Evolutionary conservation across 1,140 invertebrate species (phyloP), one percentile per base, ranked within the genome.

Genomic region (Drosophila mauritiana): DNA sequence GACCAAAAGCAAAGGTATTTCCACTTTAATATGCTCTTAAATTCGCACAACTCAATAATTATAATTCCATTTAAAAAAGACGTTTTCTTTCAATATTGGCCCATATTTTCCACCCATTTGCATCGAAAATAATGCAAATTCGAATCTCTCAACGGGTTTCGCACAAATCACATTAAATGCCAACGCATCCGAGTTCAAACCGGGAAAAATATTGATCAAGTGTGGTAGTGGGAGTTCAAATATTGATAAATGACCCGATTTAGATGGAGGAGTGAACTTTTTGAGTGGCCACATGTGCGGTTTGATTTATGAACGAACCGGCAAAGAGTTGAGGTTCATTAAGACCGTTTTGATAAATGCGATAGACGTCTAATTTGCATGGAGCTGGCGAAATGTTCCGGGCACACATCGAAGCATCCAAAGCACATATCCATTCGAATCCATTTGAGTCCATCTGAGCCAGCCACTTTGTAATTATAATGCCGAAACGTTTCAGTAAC

Each of bases 381-480:
- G 51, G 37, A 49, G 11, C 56, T 43, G 31, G 31, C 39, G 15
- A 62, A 61, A 45, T 72, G 45, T 40, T 45, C 39, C 27, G 22
- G 15, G 10, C 34, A 22, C 37, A 46, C 17, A 59, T 43, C 25
- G 25, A 56, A 46, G 27, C 62, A 2, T 46, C 25, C 36, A 37
- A 31, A 46, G 25, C 34, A 43, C 46, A 57, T 40, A 51, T 40
- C 49, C 40, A 20, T 52, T 39, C 34, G 39, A 43, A 51, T 40
- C 45, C 68, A 55, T 69, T 69, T 39, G 37, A 58, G 42, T 40
- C 49, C 40, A 20, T 52, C 46, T 45, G 34, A 43, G 46, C 43
- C 39, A 45, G 52, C 46, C 73, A 75, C 72, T 75, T 74, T 48
- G 61, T 75, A 75, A 75, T 75, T 75, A 75, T 58, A 67, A 75